Evolutionary conservation across 2,888 invertebrate species (phyloP).

Genomic region (Clusia tigrina): DNA sequence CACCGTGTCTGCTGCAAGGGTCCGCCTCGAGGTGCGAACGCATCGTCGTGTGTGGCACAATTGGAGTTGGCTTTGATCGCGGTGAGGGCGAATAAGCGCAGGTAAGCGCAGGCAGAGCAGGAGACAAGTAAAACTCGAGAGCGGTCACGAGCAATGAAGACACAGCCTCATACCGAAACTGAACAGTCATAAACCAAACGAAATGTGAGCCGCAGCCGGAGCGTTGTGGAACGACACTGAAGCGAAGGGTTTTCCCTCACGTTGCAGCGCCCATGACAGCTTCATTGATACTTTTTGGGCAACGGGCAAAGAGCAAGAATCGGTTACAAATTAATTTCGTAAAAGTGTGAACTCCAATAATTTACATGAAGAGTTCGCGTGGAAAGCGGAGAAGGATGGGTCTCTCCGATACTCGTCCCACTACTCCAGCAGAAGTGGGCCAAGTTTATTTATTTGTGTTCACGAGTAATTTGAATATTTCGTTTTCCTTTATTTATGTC

Average conservation of each 20-base stretch:
- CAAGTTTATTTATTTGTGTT: not conserved
- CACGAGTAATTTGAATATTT: slow-evolving; percentile 11
- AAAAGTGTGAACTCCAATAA: not conserved
- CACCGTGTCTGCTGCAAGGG: not conserved
- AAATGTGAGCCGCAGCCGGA: not conserved
- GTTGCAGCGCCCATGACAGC: not conserved
- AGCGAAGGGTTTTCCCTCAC: not conserved
- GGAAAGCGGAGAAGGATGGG: not conserved
- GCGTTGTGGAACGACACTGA: too few relatives aligned
- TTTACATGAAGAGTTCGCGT: too few relatives aligned
- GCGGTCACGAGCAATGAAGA: not conserved
- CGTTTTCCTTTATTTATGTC: too few relatives aligned
- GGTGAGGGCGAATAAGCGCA: not conserved
- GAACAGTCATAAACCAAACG: slow-evolving; percentile 10
- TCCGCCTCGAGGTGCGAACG: not conserved
- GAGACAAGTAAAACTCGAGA: not conserved
- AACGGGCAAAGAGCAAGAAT: not conserved
- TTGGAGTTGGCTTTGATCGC: not conserved
- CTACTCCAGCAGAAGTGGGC: not conserved
- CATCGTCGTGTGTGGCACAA: not conserved
- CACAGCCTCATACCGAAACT: not conserved
- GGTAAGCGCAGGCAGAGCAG: not conserved
- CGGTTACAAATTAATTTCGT: slow-evolving; percentile 9
- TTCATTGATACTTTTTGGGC: not conserved
- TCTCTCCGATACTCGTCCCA: too few relatives aligned